Conservation (phyloP, 2,888 invertebrate genomes). For the Eupithecia pulchellata region DNA sequence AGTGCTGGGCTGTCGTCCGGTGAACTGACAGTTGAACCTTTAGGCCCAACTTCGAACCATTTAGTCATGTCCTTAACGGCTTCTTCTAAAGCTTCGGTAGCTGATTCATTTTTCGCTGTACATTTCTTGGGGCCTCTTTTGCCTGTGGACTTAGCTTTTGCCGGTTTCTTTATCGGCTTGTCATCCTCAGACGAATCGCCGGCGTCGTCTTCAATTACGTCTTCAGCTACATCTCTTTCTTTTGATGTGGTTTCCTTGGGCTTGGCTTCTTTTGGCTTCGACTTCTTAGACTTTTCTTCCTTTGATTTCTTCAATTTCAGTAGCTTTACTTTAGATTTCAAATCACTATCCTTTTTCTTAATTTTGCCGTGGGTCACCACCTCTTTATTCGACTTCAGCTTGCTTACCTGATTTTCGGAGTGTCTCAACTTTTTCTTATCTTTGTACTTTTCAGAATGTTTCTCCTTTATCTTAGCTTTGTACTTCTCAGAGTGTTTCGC, state of each 20-base stretch:
- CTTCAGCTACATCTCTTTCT: constrained; percentile 44
- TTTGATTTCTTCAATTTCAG: constrained; percentile 45
- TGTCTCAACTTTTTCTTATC: neutral
- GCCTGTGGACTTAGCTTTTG: constrained; percentile 52
- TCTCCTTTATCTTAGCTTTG: constrained; percentile 69
- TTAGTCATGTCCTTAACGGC: constrained; percentile 94
- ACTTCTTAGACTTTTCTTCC: constrained; percentile 16
- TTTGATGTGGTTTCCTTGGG: constrained; percentile 20
- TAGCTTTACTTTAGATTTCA: constrained; percentile 52
- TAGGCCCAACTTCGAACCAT: constrained; percentile 94
- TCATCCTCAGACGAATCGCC: constrained; percentile 50
- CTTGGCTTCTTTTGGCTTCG: constrained; percentile 17
- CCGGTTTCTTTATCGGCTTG: constrained; percentile 46
- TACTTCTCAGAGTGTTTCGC: constrained; percentile 85
- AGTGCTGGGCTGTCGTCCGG: constrained; percentile 92
- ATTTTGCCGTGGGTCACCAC: constrained; percentile 49
- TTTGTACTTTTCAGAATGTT: constrained; percentile 50
- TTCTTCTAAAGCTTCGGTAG: constrained; percentile 85
- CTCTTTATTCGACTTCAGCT: neutral
- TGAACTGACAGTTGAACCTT: constrained; percentile 90
- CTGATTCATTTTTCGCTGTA: constrained; percentile 83
- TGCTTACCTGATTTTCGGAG: neutral
- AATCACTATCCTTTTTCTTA: constrained; percentile 59
- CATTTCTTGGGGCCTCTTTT: constrained; percentile 77
- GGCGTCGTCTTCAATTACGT: constrained; percentile 44